Conservation (phyloP, 2,797 vertebrate species). For the Acanthurus tractus region DNA sequence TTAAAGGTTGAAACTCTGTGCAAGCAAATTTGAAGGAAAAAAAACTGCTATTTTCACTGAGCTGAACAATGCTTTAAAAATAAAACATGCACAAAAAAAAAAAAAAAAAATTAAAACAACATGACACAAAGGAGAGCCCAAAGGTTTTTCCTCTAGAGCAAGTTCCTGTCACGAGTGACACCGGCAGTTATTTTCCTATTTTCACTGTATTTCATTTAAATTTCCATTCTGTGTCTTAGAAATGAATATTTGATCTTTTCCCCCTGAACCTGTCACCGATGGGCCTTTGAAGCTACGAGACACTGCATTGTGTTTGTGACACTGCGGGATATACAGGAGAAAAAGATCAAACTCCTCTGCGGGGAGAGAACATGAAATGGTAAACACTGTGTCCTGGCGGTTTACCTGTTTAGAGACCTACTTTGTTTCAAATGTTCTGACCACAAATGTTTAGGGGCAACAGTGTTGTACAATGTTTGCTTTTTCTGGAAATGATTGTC, state of each 20-base stretch:
- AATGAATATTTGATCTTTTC: constrained; percentile 87
- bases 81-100: constrained; percentile 36
- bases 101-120: constrained; percentile 11
- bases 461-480: constrained; percentile 68
- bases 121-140: constrained; percentile 71
- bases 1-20: constrained; percentile 42
- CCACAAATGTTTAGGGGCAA: constrained; percentile 77
- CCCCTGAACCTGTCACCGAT: constrained; percentile 82
- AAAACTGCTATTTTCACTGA: constrained; percentile 42
- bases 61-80: constrained; percentile 44
- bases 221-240: constrained; percentile 82
- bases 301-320: constrained; percentile 83
- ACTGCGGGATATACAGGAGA: constrained; percentile 80
- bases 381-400: constrained; percentile 78
- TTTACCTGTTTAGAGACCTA: constrained; percentile 79
- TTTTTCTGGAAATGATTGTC: constrained; percentile 74
- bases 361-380: constrained; percentile 74
- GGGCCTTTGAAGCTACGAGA: constrained; percentile 86
- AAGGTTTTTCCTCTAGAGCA: constrained; percentile 66
- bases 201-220: constrained; percentile 82
- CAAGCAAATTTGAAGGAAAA: constrained; percentile 42
- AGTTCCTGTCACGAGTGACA: constrained; percentile 77
- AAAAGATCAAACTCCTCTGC: constrained; percentile 83
- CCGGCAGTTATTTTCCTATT: constrained; percentile 76
- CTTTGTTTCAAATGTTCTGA: constrained; percentile 76